Evolutionary conservation across 2,797 vertebrate genomes (phyloP), one percentile per base, ranked within the genome.

Genomic region (Pygocentrus nattereri): DNA sequence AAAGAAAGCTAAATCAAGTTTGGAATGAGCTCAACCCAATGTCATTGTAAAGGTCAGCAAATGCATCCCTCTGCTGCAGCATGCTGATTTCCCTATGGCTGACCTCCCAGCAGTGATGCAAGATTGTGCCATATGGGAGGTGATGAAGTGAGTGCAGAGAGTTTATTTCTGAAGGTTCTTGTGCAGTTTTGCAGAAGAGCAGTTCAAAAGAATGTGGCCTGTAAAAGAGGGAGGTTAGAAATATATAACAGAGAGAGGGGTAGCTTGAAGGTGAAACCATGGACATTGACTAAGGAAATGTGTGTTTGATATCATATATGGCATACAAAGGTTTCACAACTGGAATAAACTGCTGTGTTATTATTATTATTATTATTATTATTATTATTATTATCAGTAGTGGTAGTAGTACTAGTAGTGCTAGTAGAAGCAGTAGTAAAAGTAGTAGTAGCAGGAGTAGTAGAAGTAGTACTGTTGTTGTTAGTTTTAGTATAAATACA

Each of bases 111-210:
- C 44, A 47, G 21, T 23, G 38, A 68, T 38, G 65, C 65, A 68
- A 25, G 34, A 19, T 16, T 70, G 41, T 49, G 41, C 44, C 67
- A 70, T 70, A 49, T 70, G 38, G 65, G 65, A 69, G 41, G 67
- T 70, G 67, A 47, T 49, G 67, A 67, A 67, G 31, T 41, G 21
- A 41, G 64, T 67, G 31, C 44, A 25, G 67, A 70, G n/a, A 21
- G 21, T 3, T 38, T 41, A 15, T 10, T 67, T 70, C n/a, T 70
- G 38, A 16, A 47, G 21, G 34, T 12, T 69, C 19, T 47, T 41
- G 11, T n/a, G 34, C 34, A 23, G 67, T 47, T 69, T 47, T 7
- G 30, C 19, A 49, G 49, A 76, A 25, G 21, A 52, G 21, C 38
- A 44, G 59, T 31, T 52, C 11, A 65, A 65, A 31, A 64, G 27